Base-by-base conservation (phyloP, 1,140 invertebrate species). In the Drosophila elegans region DNA sequence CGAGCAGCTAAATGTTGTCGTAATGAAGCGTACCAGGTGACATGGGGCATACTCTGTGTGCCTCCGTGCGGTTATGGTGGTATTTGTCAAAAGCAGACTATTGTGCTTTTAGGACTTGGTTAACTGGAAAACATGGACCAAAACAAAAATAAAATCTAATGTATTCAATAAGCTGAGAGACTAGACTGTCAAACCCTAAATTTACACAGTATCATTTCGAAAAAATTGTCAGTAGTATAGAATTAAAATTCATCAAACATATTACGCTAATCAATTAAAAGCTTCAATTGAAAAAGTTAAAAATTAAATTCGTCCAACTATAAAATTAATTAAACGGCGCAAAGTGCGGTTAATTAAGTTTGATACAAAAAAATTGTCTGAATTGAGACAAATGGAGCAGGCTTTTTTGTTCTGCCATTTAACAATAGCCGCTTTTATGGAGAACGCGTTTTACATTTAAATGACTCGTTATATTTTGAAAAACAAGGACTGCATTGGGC, bases 1-100 rank as follows among this genome's bases (percentile, higher is more conserved):
- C 45, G 74, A 76, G 59, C 55, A 61, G 59, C 75, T 64, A 72
- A 69, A 63, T 71, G 76, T 44, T 64, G 56, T 44, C 44, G 52
- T 73, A 77, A 80, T 80, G 62, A 68, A 60, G 53, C 77, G 55
- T 63, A 53, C 29, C 46, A 38, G 42, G 32, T 32, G 32, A 32
- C 36, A 34, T 21, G 38, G 41, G 11, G 25, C 13, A 44, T 12
- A 25, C 13, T 4, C 32, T 51, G 16, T 36, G 34, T 62, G 41
- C 46, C 41, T 55, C 36, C 39, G 16, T 45, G 39, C 10, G 21
- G 29, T 45, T 68, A 61, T 61, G 25, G 49, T 27, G 29, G 49
- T 46, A 48, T 63, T 63, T 71, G 67, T 71, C 55, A 46, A 61
- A 54, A 46, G 48, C 68, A 56, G 52, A 38, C 25, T 51, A 62